Evolutionary conservation across 2,888 invertebrate species (phyloP), one percentile per base, ranked within the genome.

Genomic region (Yponomeuta plumbellus): DNA sequence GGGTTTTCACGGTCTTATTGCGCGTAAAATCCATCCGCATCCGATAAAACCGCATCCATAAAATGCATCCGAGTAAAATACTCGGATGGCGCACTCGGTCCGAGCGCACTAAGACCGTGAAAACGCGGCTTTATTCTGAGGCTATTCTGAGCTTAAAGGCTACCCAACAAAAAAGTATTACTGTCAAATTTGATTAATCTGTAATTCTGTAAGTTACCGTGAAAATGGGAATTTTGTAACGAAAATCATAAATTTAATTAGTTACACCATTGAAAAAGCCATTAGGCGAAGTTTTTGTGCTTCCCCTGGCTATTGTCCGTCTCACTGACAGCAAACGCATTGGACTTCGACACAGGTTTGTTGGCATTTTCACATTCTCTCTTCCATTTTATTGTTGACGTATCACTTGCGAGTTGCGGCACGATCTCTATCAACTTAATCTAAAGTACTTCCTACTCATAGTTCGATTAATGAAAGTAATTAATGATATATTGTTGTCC

Each of bases 391-490:
- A 52, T 52, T 52, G 44, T 52, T 52, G 44, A 52, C 44, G 44
- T 52, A 52, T 52, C 44, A 52, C 44, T 52, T 52, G 44, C 44
- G 44, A 52, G 17, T 52, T 52, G 44, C 44, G 44, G 44, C 44
- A 17, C 17, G 44, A 52, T 17, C 44, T 13, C 17, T 52, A 52
- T 52, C 17, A 52, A 52, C 17, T 5, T 52, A 52, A 52, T 52
- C 44, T 52, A 13, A 17, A 52, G 17, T 13, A 52, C 17, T 17
- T 52, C 34, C 34, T 34, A 34, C 34, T 34, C 8, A 34, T 8
- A 34, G 8, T 34, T 34, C 34, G 34, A 34, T 34, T 34, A 34
- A 34, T 26, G 34, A 34, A 34, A 34, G 34, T 34, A 34, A 34
- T 34, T 3, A 34, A 6, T 34, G 6, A 34, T 34, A 34, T 8